Base-by-base conservation (phyloP, 1,140 invertebrate genomes). In the Dolichoris vasculosae region DNA sequence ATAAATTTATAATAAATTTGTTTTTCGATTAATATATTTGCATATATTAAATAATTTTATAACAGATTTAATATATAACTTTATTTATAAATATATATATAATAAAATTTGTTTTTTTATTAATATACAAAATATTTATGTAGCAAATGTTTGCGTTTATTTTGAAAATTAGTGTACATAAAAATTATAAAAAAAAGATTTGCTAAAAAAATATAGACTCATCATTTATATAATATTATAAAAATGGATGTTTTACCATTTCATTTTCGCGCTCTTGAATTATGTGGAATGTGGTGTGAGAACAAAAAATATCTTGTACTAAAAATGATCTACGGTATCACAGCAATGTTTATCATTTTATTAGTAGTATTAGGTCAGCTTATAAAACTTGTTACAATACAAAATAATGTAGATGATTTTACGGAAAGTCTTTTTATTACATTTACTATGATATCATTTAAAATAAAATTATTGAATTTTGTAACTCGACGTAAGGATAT, bases 391-490 rank as follows among this genome's bases (percentile, higher is more conserved):
- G 6, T 48, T 6, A n/a, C 30, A 32, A 82, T 46, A 46, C 48
- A 43, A 35, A 23, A 43, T n/a, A 78, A 46, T 30, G 51, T 82
- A 30, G 73, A 78, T 23, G 86, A 84, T 26, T 81, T 82, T 2
- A 63, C 73, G 0, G 82, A 87, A 15, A 46, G n/a, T 2, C 63
- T 87, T 32, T 87, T 82, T 40, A 8, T 84, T 0, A 38, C 78
- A 0, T 48, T 77, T 8, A 87, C 86, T 15, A 84, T 73, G 11
- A 26, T 43, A 11, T 80, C 78, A 8, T 59, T 87, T 35, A 71
- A 78, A 13, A n/a, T 87, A 0, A 87, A 87, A 73, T 17, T 84
- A 0, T 32, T 82, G 7, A 87, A 87, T 35, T 87, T 87, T 35
- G 0, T 71, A 30, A 26, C 32, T 8, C 46, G 75, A 17, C 78